Evolutionary conservation across 2,113 vertebrate genomes (phyloP), one percentile per base, ranked within the genome.

Genomic region (Rhineura floridana): DNA sequence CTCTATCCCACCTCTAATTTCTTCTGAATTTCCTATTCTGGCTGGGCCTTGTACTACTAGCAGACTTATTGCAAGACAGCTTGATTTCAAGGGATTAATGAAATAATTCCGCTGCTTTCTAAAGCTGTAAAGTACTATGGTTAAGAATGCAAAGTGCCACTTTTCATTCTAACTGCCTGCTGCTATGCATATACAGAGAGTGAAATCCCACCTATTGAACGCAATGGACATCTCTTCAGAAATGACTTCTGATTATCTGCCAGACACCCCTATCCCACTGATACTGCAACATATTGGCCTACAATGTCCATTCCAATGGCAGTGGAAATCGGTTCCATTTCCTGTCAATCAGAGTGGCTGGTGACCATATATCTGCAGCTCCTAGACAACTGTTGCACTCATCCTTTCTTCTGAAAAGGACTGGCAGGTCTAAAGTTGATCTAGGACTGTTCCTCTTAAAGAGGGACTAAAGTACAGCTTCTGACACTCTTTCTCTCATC

Each of bases 1-100:
- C 0, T 1, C 39, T 0, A 0, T 65, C 1, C 0, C 73, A 23
- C 42, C n/a, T 33, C 12, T 21, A 5, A 73, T 50, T 59, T 70
- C n/a, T 72, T n/a, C 19, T 48, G 55, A 46, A 59, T 77, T 63
- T 48, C 75, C 73, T 77, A 11, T 62, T 63, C n/a, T 46, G 48
- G 81, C 15, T 42, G 82, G 23, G 62, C 63, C 28, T 67, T 0
- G 0, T 12, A 63, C 62, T 89, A 10, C 75, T 69, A 79, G 10
- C 4, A 78, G 72, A 15, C 19, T 77, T 86, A 78, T 48, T 86
- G 33, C 23, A 63, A 33, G 8, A n/a, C 33, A 63, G 69, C 12
- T 19, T 82, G 79, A 62, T 87, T 62, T 72, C 55, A 36, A 82
- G 39, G 39, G 30, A 63, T 39, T 62, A 73, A 28, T 42, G 33